Percentiles rank a stretch among this genome's conserved stretches.
Conservation (phyloP, 2,113 vertebrate genomes). For the Aldabrachelys gigantea region DNA sequence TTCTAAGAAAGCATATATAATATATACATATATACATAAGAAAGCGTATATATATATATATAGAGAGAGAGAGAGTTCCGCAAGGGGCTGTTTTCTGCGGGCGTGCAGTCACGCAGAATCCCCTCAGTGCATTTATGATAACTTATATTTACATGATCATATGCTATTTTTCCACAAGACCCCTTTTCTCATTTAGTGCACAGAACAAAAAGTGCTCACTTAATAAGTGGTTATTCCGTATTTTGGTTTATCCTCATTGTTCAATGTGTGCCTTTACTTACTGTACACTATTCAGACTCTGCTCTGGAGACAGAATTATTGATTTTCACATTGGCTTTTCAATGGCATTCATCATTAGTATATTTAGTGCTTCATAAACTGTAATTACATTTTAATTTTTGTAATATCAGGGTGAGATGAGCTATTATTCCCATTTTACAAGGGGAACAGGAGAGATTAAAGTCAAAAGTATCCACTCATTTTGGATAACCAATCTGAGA, state of each 20-base stretch:
- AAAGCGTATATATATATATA: too few species aligned
- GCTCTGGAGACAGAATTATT: neutral
- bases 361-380: neutral
- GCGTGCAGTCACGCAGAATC: too few species aligned
- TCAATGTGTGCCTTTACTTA: constrained; percentile 19
- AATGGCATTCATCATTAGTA: neutral
- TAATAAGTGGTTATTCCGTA: constrained; percentile 39
- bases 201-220: neutral
- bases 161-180: neutral
- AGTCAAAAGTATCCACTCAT: neutral
- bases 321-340: neutral
- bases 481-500: neutral
- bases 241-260: neutral
- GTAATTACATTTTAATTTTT: neutral
- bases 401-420: neutral
- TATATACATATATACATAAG: too few species aligned
- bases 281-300: neutral
- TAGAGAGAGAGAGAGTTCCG: too few species aligned
- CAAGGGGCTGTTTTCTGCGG: too few species aligned
- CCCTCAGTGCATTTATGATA: neutral
- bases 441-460: too few species aligned
- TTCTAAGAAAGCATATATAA: neutral
- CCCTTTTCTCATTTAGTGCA: neutral
- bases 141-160: constrained; percentile 17
- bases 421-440: neutral